Evolutionary conservation across 2,888 invertebrate species (phyloP), one percentile per base, ranked within the genome.

Genomic region (Empis livida): DNA sequence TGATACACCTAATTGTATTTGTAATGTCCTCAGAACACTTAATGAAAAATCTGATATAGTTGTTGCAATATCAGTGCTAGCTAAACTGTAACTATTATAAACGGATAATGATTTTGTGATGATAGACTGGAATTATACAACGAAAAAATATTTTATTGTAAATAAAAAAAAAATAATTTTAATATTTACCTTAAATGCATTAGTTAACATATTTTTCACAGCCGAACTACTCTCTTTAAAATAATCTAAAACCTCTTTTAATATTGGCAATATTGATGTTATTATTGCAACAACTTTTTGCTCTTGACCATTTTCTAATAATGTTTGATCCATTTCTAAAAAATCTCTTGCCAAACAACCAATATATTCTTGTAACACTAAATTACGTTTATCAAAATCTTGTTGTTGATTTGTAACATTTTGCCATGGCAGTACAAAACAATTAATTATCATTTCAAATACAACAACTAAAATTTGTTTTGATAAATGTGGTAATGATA

Each of bases 381-480:
- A 56, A 38, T 59, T 59, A 3, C 70, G 62, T 2, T 63, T 58
- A 14, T 59, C 58, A 53, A 61, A 67, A 32, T 67, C 63, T 54
- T 69, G 68, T 32, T 67, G 64, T 45, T 58, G 61, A 20, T 65
- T 63, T 11, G 58, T 54, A 11, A 65, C 57, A 50, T 61, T 55
- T 49, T 62, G 60, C 68, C 68, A 70, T 5, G 69, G 67, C 49
- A 70, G 53, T 17, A 68, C 61, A 53, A 69, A 58, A 49, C 65
- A 67, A 55, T 68, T 67, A 38, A 68, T 63, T 44, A 70, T 51
- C 48, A 64, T 64, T 51, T 64, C 62, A 50, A 65, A 63, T 23
- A 69, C 60, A 45, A 63, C 60, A 27, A 61, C 59, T 49, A 61
- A 57, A 15, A 66, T 64, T 50, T 65, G 60, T 37, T 63, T 61